Evolutionary conservation across 2,797 vertebrate species (phyloP), one percentile per base, ranked within the genome.

Genomic region (Zenarchopterus dispar): DNA sequence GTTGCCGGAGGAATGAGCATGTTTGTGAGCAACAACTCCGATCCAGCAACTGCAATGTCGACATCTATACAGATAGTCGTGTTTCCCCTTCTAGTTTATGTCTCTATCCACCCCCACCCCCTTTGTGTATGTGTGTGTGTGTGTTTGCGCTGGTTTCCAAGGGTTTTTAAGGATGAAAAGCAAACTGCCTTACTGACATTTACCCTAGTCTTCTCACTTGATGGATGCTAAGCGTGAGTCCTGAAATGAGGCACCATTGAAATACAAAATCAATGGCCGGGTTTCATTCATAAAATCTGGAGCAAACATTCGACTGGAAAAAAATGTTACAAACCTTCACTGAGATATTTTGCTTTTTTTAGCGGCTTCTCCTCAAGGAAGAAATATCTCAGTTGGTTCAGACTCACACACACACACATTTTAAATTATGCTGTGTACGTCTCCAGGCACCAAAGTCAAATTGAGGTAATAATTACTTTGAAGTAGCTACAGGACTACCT

Each of bases 401-500:
- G 39, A 15, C 54, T n/a, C 22, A 69, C 53, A 62, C 28, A 63
- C n/a, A 45, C 48, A 52, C 39, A 65, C 56, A 24, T 67, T 77
- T 75, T 62, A 79, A 73, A 68, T 78, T 53, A 57, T 6, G 62
- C 41, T 0, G 19, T 67, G 62, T 48, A 41, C 76, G 67, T 70
- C 61, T 82, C 75, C 60, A 57, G 61, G 46, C 42, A 47, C 65
- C 21, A 64, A 42, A 70, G 53, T 70, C 67, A 68, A 80, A 81
- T 56, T 42, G 59, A 73, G 52, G 57, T 73, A 59, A 67, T 59
- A 77, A 82, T 77, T 77, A 66, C 47, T 82, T 56, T 70, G 65
- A 81, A 79, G 75, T 66, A 61, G 55, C 66, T 73, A 71, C 70
- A 78, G 74, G 75, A 77, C 75, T 77, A 80, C 68, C 85, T 88